A percentile compares a stretch with the other conserved stretches of the same genome.
Evolutionary conservation across 2,797 vertebrate genomes (phyloP).

Genomic region (Schizopygopsis pylzovi): DNA sequence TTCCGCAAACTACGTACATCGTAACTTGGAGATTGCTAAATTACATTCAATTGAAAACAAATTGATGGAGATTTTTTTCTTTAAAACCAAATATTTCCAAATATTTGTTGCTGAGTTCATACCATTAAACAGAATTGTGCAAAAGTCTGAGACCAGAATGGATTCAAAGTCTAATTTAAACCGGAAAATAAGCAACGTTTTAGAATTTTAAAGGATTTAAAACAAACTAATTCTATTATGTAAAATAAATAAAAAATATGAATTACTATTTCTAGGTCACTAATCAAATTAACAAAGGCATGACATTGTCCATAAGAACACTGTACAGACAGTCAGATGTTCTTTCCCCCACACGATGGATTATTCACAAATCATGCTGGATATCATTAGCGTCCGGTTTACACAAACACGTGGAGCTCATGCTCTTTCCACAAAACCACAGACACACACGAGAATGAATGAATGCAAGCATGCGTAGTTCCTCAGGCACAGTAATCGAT

Average conservation of each 20-base stretch:
- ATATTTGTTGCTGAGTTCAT: neutral
- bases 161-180: neutral
- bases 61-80: constrained; percentile 72
- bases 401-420: constrained; percentile 9
- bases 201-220: neutral
- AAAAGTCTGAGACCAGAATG: neutral
- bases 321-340: neutral
- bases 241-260: neutral
- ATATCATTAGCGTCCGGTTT: neutral
- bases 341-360: neutral
- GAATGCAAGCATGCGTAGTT: constrained; percentile 23
- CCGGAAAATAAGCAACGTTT: neutral
- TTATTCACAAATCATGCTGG: neutral
- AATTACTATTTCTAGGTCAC: neutral
- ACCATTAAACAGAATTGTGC: neutral
- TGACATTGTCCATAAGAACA: neutral
- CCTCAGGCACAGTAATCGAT: constrained; percentile 27
- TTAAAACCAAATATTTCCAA: neutral
- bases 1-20: constrained; percentile 58
- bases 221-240: neutral
- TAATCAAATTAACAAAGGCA: neutral
- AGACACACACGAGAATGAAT: constrained; percentile 16
- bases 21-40: constrained; percentile 74
- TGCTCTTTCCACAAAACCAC: constrained; percentile 66
- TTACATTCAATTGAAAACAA: constrained; percentile 75